phyloP scores from a whole-genome alignment of 2,113 vertebrate species.

The Empidonax traillii region DNA sequence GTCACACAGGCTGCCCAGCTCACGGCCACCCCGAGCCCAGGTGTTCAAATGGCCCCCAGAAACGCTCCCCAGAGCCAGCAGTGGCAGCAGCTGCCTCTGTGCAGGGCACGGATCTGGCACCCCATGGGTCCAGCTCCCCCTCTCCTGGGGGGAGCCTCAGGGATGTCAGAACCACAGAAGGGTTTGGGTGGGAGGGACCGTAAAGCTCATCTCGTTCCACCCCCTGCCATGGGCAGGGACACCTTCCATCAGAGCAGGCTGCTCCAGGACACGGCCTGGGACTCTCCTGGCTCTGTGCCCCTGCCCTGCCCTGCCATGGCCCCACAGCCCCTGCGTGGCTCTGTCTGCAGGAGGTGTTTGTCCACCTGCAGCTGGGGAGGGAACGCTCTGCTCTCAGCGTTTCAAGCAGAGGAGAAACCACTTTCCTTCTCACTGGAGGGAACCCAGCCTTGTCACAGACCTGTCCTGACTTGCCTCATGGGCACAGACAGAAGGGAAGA shows the following conservation, averaged over 20 bases:
- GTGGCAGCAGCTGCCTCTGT: background rate
- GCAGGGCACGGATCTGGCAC: background rate
- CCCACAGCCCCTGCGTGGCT: accelerated
- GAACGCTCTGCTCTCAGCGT: background rate
- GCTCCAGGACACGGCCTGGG: too few species aligned
- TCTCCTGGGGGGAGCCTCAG: background rate
- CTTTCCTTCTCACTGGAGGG: background rate
- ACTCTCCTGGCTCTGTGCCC: background rate
- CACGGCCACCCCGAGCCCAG: accelerated
- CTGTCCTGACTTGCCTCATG: background rate
- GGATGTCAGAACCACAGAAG: too few species aligned
- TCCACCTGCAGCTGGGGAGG: background rate
- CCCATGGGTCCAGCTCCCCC: background rate
- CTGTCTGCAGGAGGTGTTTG: background rate
- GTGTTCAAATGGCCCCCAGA: accelerated
- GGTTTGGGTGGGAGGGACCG: background rate
- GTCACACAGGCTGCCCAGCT: background rate
- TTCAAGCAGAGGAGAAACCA: background rate
- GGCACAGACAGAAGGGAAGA: background rate
- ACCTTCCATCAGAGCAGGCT: background rate
- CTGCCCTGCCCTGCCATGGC: too few species aligned
- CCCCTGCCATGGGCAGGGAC: background rate
- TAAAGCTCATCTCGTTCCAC: background rate
- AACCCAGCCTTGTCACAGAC: background rate
- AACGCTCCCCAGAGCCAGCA: accelerated